These are phyloP conservation scores for Psittacus erithacus DNA, from an alignment of 2,113 vertebrate genomes.

Conservation along the genomic window DNA sequence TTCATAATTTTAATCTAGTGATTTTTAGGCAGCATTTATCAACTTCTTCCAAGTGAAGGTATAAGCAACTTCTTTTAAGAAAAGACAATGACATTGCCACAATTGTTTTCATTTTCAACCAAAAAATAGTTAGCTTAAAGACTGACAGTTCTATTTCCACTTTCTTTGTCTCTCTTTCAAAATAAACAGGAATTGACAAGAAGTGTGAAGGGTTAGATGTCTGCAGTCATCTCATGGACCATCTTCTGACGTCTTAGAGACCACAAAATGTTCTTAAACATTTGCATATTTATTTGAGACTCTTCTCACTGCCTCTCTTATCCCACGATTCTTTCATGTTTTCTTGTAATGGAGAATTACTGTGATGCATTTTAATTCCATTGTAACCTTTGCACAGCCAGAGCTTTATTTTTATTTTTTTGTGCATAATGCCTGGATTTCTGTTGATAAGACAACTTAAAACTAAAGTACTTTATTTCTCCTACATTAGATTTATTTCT, in stretches of 20 bases:
- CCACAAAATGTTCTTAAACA: background rate
- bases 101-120: background rate
- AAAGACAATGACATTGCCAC: background rate
- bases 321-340: background rate
- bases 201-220: background rate
- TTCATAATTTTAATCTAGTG: background rate
- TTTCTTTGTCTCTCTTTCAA: background rate
- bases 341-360: background rate
- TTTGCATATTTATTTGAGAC: background rate
- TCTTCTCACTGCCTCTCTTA: background rate
- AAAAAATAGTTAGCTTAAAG: background rate
- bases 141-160: background rate
- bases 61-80: background rate
- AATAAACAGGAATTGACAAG: background rate
- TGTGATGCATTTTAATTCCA: background rate
- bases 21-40: background rate
- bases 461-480: background rate
- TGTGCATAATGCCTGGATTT: background rate
- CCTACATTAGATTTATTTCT: background rate
- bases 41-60: background rate
- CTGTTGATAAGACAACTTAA: background rate
- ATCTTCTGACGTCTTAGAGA: background rate
- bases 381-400: background rate
- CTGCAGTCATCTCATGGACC: background rate
- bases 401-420: background rate